Percentiles rank a stretch among this genome's conserved stretches.
phyloP scores from a whole-genome alignment of 2,888 invertebrate species.

The Buathra laborator region DNA sequence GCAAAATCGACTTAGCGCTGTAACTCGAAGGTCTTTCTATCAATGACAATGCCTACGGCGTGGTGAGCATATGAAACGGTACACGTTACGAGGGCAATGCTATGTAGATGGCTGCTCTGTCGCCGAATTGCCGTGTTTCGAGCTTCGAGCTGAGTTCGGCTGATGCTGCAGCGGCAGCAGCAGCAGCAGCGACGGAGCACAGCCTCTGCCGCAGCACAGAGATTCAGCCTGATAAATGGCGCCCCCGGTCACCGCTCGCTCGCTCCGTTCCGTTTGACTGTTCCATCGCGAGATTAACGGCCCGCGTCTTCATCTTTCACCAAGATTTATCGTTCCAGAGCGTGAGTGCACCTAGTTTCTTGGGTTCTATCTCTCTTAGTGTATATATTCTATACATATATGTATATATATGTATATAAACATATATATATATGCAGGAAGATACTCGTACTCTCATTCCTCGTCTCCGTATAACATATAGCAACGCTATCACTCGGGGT shows the following conservation, averaged over 20 bases:
- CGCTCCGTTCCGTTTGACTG: slow-evolving; percentile 69
- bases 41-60: slow-evolving; percentile 35
- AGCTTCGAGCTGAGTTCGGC: slow-evolving; percentile 52
- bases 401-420: slow-evolving; percentile 1
- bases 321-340: slow-evolving; percentile 69
- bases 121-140: slow-evolving; percentile 37
- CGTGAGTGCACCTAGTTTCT: slow-evolving; percentile 50
- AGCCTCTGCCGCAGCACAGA: slow-evolving; percentile 46
- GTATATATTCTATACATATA: slow-evolving; percentile 8
- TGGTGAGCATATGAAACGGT: slow-evolving; percentile 1
- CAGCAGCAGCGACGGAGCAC: slow-evolving; percentile 5
- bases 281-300: slow-evolving; percentile 72
- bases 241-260: slow-evolving; percentile 45
- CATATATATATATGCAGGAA: background rate
- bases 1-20: slow-evolving; percentile 17
- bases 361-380: slow-evolving; percentile 1
- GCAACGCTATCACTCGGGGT: slow-evolving; percentile 6
- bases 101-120: slow-evolving; percentile 30
- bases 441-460: background rate
- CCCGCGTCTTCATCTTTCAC: slow-evolving; percentile 71
- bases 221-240: slow-evolving; percentile 70
- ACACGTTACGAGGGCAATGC: slow-evolving; percentile 5
- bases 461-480: background rate
- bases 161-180: slow-evolving; percentile 50
- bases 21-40: slow-evolving; percentile 31